A percentile compares a stretch with the other conserved stretches of the same genome.
These are phyloP conservation scores for Hylyphantes graminicola DNA, from an alignment of 1,140 invertebrate species.

Conservation along the genomic window DNA sequence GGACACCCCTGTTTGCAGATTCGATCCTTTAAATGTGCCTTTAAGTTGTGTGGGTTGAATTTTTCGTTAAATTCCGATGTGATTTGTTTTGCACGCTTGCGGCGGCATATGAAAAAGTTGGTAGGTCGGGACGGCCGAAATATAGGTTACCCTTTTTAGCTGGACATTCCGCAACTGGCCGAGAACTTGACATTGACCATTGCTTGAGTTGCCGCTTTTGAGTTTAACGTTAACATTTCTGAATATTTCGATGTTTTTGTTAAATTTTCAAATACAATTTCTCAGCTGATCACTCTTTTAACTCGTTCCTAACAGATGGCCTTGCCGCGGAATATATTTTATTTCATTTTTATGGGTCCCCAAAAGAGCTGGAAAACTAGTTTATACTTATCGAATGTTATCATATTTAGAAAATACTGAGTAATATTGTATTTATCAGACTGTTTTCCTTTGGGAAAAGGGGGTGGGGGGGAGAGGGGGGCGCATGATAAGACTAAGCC, in stretches of 20 bases:
- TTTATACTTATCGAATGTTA: not conserved
- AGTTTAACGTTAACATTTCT: no score
- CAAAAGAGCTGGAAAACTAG: no score
- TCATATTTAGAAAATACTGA: not conserved
- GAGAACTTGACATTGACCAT: slow-evolving; percentile 55
- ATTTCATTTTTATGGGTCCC: no score
- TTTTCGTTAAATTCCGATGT: not conserved
- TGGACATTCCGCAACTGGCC: slow-evolving; percentile 28
- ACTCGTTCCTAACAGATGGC: slow-evolving; percentile 9
- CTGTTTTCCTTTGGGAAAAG: not conserved
- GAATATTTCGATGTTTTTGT: not conserved
- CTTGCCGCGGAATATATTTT: not conserved
- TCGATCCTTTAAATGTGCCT: not conserved
- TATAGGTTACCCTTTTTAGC: slow-evolving; percentile 39
- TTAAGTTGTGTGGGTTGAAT: not conserved
- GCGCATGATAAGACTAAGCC: slow-evolving; percentile 18
- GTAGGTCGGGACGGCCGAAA: slow-evolving; percentile 24
- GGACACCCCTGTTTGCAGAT: not conserved
- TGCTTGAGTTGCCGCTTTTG: not conserved
- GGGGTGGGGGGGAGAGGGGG: not conserved
- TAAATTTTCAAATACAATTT: not conserved
- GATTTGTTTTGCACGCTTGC: slow-evolving; percentile 30
- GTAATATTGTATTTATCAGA: not conserved
- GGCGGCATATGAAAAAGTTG: slow-evolving; percentile 41
- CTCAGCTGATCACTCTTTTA: not conserved